Conservation (phyloP, 2,888 invertebrate genomes). For the Sarcophaga subvicina region DNA sequence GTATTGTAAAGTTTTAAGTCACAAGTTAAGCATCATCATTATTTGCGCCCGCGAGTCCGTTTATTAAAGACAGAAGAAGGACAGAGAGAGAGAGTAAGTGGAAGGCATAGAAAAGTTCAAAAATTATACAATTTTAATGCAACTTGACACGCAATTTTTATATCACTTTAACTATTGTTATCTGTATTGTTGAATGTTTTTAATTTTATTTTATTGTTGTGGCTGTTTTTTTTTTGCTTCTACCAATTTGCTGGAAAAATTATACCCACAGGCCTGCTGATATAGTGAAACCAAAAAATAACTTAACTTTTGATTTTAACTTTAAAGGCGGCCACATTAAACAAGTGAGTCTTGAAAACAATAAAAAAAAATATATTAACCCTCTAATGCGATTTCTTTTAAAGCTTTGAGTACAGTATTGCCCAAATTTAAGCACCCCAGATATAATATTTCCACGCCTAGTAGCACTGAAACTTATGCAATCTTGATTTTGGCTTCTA, state of each 20-base stretch:
- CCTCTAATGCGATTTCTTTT: neutral
- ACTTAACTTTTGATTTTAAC: constrained; percentile 29
- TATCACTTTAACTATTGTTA: neutral
- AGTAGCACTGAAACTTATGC: too few species aligned
- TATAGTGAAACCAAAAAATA: constrained; percentile 28
- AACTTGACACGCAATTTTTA: constrained; percentile 63
- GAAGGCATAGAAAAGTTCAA: constrained; percentile 49
- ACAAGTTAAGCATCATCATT: constrained; percentile 40
- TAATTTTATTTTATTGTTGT: constrained; percentile 15
- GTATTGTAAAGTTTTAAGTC: neutral
- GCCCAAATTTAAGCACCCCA: too few species aligned
- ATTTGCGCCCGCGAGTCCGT: neutral
- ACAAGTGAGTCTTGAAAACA: neutral
- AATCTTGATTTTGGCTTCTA: too few species aligned
- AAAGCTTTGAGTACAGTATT: neutral
- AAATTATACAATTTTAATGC: constrained; percentile 63
- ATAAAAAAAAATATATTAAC: constrained; percentile 23
- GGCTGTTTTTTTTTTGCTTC: constrained; percentile 20
- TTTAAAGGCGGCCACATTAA: constrained; percentile 7
- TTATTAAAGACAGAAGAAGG: neutral
- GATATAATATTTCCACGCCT: too few species aligned
- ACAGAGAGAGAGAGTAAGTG: neutral
- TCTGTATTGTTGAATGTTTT: neutral
- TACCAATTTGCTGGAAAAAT: constrained; percentile 48
- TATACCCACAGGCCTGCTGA: constrained; percentile 42